Conservation (phyloP, 2,797 vertebrate species). For the Phataginus tetradactyla region DNA sequence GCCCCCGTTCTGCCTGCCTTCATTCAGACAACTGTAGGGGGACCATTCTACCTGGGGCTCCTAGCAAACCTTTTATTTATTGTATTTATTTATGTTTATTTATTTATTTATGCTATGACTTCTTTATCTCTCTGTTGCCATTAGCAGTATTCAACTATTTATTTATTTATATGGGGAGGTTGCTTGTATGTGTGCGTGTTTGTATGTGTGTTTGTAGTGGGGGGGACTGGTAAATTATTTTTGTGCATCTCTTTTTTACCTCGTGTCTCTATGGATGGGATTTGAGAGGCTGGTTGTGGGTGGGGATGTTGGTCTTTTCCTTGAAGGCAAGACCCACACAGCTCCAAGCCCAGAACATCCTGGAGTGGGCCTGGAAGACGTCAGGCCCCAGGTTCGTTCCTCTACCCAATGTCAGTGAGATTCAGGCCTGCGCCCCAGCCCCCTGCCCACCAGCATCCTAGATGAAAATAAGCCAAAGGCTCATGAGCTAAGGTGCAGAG, state of each 20-base stretch:
- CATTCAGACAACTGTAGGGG: conserved; percentile 22
- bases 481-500: not conserved
- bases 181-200: not conserved
- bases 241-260: not conserved
- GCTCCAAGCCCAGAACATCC: not conserved
- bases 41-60: conserved; percentile 68
- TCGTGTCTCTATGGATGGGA: not conserved
- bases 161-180: conserved; percentile 76
- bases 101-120: conserved; percentile 77
- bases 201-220: not conserved
- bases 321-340: not conserved
- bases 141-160: conserved; percentile 82
- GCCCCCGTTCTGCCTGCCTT: not conserved
- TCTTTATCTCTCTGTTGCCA: conserved; percentile 25
- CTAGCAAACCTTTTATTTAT: conserved; percentile 70
- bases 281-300: not conserved
- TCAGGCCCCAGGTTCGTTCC: not conserved
- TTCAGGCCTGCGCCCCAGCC: not conserved
- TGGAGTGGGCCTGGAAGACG: not conserved
- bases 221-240: conserved; percentile 69
- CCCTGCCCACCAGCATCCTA: not conserved
- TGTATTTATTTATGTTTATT: conserved; percentile 81
- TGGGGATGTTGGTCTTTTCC: not conserved
- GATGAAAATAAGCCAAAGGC: not conserved
- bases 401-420: not conserved